Conservation (phyloP, 2,797 vertebrate genomes). For the Clarias platycephalus region DNA sequence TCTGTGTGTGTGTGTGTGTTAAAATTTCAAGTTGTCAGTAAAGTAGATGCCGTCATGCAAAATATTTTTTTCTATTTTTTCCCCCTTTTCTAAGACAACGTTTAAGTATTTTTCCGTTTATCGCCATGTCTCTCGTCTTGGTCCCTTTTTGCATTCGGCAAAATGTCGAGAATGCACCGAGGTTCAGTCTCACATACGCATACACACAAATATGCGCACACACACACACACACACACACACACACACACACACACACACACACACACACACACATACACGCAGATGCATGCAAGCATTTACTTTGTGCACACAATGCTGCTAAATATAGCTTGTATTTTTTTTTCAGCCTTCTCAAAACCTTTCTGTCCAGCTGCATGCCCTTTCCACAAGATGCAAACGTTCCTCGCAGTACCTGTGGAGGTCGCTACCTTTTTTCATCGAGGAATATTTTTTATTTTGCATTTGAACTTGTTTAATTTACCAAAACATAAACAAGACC, state of each 20-base stretch:
- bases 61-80: slow-evolving; percentile 53
- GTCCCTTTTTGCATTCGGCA: slow-evolving; percentile 18
- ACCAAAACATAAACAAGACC: slow-evolving; percentile 12
- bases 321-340: slow-evolving; percentile 25
- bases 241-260: not conserved
- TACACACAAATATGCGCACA: slow-evolving; percentile 18
- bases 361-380: slow-evolving; percentile 30
- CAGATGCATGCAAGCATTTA: slow-evolving; percentile 37
- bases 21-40: slow-evolving; percentile 71
- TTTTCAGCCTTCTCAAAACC: slow-evolving; percentile 12
- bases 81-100: slow-evolving; percentile 13
- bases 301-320: slow-evolving; percentile 30
- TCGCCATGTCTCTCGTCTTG: not conserved
- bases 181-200: slow-evolving; percentile 1
- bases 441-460: slow-evolving; percentile 55
- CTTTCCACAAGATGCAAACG: slow-evolving; percentile 39
- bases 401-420: slow-evolving; percentile 8
- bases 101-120: slow-evolving; percentile 22
- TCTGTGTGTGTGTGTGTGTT: slow-evolving; percentile 59
- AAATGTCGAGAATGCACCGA: not conserved
- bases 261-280: slow-evolving; percentile 10
- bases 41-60: slow-evolving; percentile 75
- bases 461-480: slow-evolving; percentile 46
- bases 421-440: slow-evolving; percentile 28
- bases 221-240: not conserved